Evolutionary conservation across 2,113 vertebrate genomes (phyloP).

Genomic region (Opisthocomus hoazin): DNA sequence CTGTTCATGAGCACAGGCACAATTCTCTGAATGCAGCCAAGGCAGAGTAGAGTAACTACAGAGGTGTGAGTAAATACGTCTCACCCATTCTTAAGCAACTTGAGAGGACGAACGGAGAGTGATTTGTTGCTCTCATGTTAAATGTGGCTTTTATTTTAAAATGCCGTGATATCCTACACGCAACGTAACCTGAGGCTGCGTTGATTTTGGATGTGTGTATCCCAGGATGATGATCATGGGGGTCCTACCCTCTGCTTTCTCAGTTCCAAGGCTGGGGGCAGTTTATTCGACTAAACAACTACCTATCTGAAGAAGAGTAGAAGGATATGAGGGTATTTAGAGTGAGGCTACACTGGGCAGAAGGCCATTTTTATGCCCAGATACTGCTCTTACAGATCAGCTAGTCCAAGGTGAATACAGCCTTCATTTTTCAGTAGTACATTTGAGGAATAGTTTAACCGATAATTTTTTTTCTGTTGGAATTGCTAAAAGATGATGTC

Average conservation of each 20-base stretch:
- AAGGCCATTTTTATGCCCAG: not conserved
- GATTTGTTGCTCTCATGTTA: not conserved
- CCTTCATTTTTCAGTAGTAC: not conserved
- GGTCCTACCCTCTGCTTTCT: not conserved
- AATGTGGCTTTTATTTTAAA: not conserved
- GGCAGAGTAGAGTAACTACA: not conserved
- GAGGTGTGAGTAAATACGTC: not conserved
- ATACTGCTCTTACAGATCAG: not conserved
- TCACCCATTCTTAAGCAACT: not conserved
- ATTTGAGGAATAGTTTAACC: not conserved
- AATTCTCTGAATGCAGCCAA: not conserved
- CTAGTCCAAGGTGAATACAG: not conserved
- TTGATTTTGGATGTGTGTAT: not conserved
- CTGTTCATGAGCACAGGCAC: not conserved
- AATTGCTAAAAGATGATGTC: not conserved
- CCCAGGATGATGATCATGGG: not conserved
- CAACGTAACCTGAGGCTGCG: not conserved
- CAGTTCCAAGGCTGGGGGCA: not conserved
- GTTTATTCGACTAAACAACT: not conserved
- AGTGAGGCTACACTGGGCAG: not conserved
- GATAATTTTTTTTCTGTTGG: not conserved
- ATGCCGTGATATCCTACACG: not conserved
- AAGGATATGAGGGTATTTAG: not conserved
- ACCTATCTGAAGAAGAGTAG: not conserved
- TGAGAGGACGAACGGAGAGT: not conserved